A percentile compares a stretch with the other conserved stretches of the same genome.
Evolutionary conservation across 1,140 invertebrate species (phyloP).

Genomic region (Zaprionus vittiger): DNA sequence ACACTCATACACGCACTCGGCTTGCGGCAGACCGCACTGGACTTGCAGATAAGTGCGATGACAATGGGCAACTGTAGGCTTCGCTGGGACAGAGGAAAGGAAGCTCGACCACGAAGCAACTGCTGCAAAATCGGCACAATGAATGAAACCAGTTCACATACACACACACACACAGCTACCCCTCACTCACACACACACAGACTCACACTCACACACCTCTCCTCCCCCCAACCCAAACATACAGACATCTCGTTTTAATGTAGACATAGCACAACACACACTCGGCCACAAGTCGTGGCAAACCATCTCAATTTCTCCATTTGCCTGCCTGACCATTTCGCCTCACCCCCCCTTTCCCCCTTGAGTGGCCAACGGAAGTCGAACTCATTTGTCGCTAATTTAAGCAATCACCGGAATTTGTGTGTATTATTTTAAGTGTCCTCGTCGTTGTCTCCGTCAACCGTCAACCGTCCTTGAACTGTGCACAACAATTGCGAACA

Average conservation of each 20-base stretch:
- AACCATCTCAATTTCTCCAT: constrained; percentile 58
- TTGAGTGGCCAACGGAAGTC: constrained; percentile 67
- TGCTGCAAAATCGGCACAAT: constrained; percentile 16
- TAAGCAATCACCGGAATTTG: constrained; percentile 46
- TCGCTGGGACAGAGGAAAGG: not conserved
- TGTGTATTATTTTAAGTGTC: constrained; percentile 25
- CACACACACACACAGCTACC: not conserved
- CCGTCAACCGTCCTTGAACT: not conserved
- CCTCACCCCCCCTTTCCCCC: constrained; percentile 20
- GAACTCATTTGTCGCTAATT: constrained; percentile 66
- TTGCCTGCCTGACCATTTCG: not conserved
- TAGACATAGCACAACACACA: constrained; percentile 1
- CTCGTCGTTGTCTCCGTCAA: no score
- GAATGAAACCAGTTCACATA: constrained; percentile 5
- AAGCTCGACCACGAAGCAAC: constrained; percentile 10
- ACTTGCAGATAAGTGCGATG: constrained; percentile 47
- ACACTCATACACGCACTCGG: constrained; percentile 18
- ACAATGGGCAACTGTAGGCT: constrained; percentile 5
- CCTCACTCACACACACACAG: not conserved
- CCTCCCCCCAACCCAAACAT: not conserved
- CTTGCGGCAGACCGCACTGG: constrained; percentile 66
- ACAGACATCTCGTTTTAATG: not conserved
- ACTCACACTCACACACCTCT: constrained; percentile 2
- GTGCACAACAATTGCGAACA: not conserved
- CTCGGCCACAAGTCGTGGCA: not conserved